A percentile compares a stretch with the other conserved stretches of the same genome.
These are phyloP conservation scores for Acleris cristana DNA, from an alignment of 2,888 invertebrate genomes.

Conservation along the genomic window DNA sequence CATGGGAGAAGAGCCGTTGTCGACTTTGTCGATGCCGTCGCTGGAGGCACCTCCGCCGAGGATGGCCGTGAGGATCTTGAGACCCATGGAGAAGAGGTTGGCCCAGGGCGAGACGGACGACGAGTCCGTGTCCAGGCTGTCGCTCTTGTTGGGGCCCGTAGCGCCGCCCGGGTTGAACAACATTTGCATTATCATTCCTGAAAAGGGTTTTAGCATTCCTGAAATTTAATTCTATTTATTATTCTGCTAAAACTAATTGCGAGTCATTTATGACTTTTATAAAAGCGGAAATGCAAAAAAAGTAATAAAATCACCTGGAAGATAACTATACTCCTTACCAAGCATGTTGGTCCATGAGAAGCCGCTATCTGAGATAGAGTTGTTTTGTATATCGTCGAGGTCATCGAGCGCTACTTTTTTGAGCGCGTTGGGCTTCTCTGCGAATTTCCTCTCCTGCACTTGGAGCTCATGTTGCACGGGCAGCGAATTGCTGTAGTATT, in stretches of 20 bases:
- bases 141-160: conserved; percentile 92
- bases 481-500: conserved; percentile 77
- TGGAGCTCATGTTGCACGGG: conserved; percentile 66
- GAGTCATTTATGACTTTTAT: conserved; percentile 3
- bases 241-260: conserved; percentile 20
- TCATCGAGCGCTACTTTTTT: conserved; percentile 94
- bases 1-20: conserved; percentile 94
- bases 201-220: conserved; percentile 43
- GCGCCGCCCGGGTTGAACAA: conserved; percentile 87
- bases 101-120: conserved; percentile 93
- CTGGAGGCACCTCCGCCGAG: conserved; percentile 90
- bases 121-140: conserved; percentile 87
- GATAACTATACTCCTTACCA: conserved; percentile 69
- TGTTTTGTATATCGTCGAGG: conserved; percentile 91
- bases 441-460: conserved; percentile 90
- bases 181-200: conserved; percentile 93
- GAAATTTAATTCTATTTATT: conserved; percentile 34
- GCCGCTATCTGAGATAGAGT: conserved; percentile 90
- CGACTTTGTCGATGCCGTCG: conserved; percentile 95
- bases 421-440: conserved; percentile 93
- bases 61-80: conserved; percentile 93
- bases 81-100: conserved; percentile 92
- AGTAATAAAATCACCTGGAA: conserved; percentile 35
- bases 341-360: conserved; percentile 96
- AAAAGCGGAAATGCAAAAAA: conserved; percentile 14